phyloP scores from a whole-genome alignment of 2,113 vertebrate species.

The Tragulus kanchil region DNA sequence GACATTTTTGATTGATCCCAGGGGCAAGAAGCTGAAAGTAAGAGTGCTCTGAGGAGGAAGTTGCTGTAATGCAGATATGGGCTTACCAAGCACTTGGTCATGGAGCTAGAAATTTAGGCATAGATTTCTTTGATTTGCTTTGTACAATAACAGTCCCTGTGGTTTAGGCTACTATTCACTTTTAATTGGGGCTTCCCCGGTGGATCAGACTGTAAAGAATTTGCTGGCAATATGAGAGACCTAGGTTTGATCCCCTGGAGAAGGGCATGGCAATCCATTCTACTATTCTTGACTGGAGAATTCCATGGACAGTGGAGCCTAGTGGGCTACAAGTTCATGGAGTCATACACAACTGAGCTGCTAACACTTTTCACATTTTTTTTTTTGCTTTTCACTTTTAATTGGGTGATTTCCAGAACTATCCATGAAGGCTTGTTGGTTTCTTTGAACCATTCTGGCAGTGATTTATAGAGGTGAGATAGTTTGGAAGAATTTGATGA shows the following conservation, averaged over 20 bases:
- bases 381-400: conserved; percentile 13
- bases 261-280: too few relatives aligned
- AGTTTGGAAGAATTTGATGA: conserved; percentile 36
- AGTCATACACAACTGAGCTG: too few relatives aligned
- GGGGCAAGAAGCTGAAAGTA: not conserved
- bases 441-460: conserved; percentile 15
- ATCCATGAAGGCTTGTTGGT: not conserved
- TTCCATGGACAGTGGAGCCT: too few relatives aligned
- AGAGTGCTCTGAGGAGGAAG: not conserved
- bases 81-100: not conserved
- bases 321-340: too few relatives aligned
- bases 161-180: conserved; percentile 11
- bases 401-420: conserved; percentile 18
- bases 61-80: not conserved
- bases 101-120: not conserved
- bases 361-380: too few relatives aligned
- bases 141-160: not conserved
- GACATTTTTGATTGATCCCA: not conserved
- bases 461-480: conserved; percentile 27
- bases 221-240: too few relatives aligned
- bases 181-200: not conserved
- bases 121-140: conserved; percentile 48
- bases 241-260: too few relatives aligned
- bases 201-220: too few relatives aligned
- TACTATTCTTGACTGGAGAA: too few relatives aligned